Conservation (phyloP, 2,888 invertebrate species). For the Abscondita cerata region DNA sequence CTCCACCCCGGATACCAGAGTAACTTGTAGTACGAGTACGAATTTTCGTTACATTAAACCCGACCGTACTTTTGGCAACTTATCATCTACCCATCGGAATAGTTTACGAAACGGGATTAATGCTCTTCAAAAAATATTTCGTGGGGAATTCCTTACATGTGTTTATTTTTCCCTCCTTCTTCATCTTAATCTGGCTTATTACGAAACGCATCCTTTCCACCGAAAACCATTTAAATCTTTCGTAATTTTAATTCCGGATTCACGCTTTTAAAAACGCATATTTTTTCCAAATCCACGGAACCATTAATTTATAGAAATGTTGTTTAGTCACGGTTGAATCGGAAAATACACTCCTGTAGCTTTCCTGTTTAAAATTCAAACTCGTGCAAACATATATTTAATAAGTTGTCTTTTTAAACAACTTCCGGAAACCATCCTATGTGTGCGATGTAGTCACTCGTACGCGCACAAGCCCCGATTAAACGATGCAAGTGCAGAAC, state of each 20-base stretch:
- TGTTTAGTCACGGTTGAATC: background rate
- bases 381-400: background rate
- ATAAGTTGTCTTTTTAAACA: too few relatives aligned
- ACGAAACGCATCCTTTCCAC: background rate
- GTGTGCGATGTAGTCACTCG: too few relatives aligned
- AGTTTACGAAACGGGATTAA: conserved; percentile 16
- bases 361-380: conserved; percentile 3
- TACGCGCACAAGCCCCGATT: too few relatives aligned
- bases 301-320: too few relatives aligned
- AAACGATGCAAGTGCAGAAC: background rate
- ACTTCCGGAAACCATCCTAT: too few relatives aligned
- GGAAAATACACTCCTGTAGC: background rate
- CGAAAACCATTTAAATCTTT: too few relatives aligned
- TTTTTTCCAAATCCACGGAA: too few relatives aligned
- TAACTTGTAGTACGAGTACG: conserved; percentile 33
- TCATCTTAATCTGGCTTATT: background rate
- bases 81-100: conserved; percentile 16
- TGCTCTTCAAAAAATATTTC: conserved; percentile 16
- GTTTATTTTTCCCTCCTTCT: too few relatives aligned
- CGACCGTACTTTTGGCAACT: conserved; percentile 19
- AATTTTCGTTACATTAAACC: conserved; percentile 2
- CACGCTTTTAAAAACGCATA: too few relatives aligned
- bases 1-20: conserved; percentile 27
- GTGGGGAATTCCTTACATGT: background rate
- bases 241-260: too few relatives aligned